Base-by-base conservation (phyloP, 2,888 invertebrate species). In the Papilio demoleus region DNA sequence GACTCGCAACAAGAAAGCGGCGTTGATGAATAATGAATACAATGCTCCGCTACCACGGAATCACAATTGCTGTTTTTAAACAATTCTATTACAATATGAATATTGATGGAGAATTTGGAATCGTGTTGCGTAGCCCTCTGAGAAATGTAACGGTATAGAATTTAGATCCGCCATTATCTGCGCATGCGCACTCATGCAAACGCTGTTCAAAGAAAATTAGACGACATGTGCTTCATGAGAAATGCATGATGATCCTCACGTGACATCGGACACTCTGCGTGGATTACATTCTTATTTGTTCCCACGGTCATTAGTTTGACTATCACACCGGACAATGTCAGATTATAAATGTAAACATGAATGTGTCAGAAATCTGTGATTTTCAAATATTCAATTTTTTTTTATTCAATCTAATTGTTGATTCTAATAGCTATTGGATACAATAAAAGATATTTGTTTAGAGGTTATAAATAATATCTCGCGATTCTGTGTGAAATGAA, bases 21-120 rank as follows among this genome's bases (percentile, higher is more conserved):
- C 75, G 74, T 76, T 71, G 73, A 79, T 84, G 84, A 85, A 86
- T 86, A 82, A 85, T 84, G 83, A 77, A 84, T 81, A 72, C 71
- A 71, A 4, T 67, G 68, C 70, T 67, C 67, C 74, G 70, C 75
- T 63, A 70, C 73, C 67, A 47, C 69, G 74, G 80, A 78, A 80
- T 80, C 74, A 76, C 71, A 75, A 73, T 79, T 74, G 78, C 69
- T 71, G 75, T 75, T 81, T 78, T 79, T 75, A 78, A 75, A 78
- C 75, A 71, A 64, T 71, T 74, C 74, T 71, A 71, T 74, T 74
- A 64, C 68, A 69, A 74, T 73, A 71, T 73, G 70, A 79, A 72
- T 76, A 76, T 73, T 72, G 73, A 75, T 74, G 61, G 72, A 38
- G 61, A 63, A 68, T 70, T 67, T 45, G 65, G 56, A 70, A 69